A percentile compares a stretch with the other conserved stretches of the same genome.
Evolutionary conservation across 2,888 invertebrate species (phyloP).

Genomic region (Didymodactylos carnosus): DNA sequence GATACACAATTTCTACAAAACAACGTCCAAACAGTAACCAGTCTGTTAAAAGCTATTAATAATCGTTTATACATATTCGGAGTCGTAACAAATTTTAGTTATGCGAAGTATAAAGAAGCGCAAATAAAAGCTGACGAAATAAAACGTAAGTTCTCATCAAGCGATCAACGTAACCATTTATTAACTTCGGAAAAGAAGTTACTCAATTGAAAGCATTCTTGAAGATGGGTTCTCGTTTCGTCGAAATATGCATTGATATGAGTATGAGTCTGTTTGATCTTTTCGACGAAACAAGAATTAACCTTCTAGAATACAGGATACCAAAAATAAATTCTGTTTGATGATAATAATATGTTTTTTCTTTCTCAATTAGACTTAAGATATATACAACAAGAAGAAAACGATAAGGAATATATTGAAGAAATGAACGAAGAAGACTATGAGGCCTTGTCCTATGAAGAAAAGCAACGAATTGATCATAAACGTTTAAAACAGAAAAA

Average conservation of each 20-base stretch:
- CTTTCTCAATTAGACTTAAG: background rate
- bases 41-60: conserved; percentile 31
- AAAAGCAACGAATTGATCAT: conserved; percentile 27
- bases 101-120: conserved; percentile 26
- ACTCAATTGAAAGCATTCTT: no score
- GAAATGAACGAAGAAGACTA: conserved; percentile 36
- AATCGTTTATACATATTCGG: conserved; percentile 33
- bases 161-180: no score
- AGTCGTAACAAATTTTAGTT: conserved; percentile 29
- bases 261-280: no score
- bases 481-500: conserved; percentile 31
- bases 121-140: conserved; percentile 27
- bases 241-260: no score
- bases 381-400: conserved; percentile 16
- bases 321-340: no score
- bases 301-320: no score
- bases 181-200: no score
- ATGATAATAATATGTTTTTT: no score
- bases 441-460: conserved; percentile 29
- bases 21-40: conserved; percentile 23
- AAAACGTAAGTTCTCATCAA: conserved; percentile 27
- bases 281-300: no score
- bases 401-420: conserved; percentile 24
- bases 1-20: conserved; percentile 33
- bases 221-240: no score